Conservation (phyloP, 2,888 invertebrate genomes). For the Sphinx pinastri region DNA sequence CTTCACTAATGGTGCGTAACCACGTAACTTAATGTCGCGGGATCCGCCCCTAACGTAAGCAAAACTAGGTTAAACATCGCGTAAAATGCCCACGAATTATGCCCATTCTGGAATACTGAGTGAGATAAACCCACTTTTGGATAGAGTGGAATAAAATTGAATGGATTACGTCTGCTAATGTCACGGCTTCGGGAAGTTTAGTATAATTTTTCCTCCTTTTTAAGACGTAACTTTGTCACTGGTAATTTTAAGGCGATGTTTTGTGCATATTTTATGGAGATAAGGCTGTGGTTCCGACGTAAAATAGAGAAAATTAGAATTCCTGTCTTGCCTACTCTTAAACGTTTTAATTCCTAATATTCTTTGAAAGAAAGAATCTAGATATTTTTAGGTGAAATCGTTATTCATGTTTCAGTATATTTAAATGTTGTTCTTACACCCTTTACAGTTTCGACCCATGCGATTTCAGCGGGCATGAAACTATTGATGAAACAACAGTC, state of each 20-base stretch:
- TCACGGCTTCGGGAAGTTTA: slow-evolving; percentile 39
- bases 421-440: no score
- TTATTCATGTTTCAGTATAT: no score
- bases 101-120: slow-evolving; percentile 28
- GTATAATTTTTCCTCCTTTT: slow-evolving; percentile 38
- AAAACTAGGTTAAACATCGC: slow-evolving; percentile 44
- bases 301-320: slow-evolving; percentile 15
- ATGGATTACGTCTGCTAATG: slow-evolving; percentile 47
- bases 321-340: background rate
- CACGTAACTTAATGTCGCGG: slow-evolving; percentile 63
- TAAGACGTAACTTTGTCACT: slow-evolving; percentile 34
- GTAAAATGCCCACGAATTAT: slow-evolving; percentile 48
- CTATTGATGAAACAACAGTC: no score
- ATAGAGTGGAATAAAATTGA: slow-evolving; percentile 45
- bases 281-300: slow-evolving; percentile 1
- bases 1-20: slow-evolving; percentile 70
- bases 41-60: slow-evolving; percentile 42
- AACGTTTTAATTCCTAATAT: background rate
- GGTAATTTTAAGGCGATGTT: slow-evolving; percentile 10
- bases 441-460: no score
- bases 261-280: slow-evolving; percentile 26
- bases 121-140: slow-evolving; percentile 41
- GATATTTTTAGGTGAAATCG: background rate
- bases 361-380: background rate
- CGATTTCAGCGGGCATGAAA: no score